These are phyloP conservation scores for Cataglyphis hispanica DNA, from an alignment of 1,140 invertebrate species.

Conservation along the genomic window DNA sequence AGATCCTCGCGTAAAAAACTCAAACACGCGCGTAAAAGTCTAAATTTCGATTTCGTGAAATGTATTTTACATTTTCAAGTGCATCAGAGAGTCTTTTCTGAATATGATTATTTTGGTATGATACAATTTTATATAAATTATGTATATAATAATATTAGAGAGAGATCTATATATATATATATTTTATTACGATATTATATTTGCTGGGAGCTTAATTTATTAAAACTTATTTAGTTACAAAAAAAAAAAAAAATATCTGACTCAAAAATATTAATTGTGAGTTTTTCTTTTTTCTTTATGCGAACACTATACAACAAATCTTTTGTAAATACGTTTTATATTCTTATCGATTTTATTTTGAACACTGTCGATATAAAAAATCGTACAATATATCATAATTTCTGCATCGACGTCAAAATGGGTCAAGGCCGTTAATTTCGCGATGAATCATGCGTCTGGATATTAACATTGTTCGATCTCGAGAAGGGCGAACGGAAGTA, in stretches of 20 bases:
- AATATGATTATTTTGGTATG: background rate
- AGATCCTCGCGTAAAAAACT: constrained; percentile 43
- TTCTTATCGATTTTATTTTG: background rate
- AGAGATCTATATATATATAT: too few species aligned
- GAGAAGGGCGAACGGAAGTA: constrained; percentile 29
- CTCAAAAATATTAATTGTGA: background rate
- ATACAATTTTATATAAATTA: background rate
- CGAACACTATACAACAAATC: background rate
- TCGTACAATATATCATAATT: background rate
- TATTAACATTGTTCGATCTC: constrained; percentile 50
- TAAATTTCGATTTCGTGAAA: background rate
- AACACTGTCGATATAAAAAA: background rate
- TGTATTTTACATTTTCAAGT: background rate
- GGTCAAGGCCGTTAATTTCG: constrained; percentile 15
- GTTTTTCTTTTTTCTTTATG: background rate
- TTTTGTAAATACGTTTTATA: background rate
- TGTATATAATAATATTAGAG: background rate
- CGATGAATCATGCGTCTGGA: constrained; percentile 35
- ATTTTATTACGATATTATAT: background rate
- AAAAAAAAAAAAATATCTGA: background rate
- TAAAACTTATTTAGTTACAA: background rate
- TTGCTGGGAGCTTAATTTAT: background rate
- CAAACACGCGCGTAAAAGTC: constrained; percentile 11
- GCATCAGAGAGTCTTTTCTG: too few species aligned
- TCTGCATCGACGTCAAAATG: background rate